Conservation (phyloP, 2,113 vertebrate species). For the Rhea americana region DNA sequence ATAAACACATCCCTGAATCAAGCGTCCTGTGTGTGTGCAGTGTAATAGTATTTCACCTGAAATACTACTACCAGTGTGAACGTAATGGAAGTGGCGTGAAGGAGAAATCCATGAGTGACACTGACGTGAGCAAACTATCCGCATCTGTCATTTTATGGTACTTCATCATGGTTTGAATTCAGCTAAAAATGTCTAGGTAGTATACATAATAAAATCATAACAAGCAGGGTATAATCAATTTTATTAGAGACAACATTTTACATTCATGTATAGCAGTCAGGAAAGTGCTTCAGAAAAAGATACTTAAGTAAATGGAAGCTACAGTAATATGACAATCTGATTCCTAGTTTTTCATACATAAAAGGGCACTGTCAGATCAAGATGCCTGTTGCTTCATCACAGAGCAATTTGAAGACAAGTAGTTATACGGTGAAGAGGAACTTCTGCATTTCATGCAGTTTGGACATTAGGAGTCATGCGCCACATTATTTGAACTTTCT, state of each 20-base stretch:
- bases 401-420: background rate
- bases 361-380: background rate
- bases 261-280: conserved; percentile 43
- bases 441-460: background rate
- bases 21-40: background rate
- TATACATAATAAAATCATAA: rapidly evolving
- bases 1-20: no score
- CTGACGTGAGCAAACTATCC: background rate
- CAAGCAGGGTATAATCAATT: background rate
- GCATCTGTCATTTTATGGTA: background rate
- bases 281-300: conserved; percentile 46
- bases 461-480: background rate
- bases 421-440: background rate
- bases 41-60: background rate
- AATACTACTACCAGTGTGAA: background rate
- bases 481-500: background rate
- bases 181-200: background rate
- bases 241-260: conserved; percentile 48
- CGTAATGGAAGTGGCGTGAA: background rate
- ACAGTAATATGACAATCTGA: background rate
- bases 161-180: background rate
- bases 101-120: background rate
- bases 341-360: background rate
- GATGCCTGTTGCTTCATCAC: background rate
- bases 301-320: background rate